Conservation (phyloP, 2,113 vertebrate genomes). For the Amphiprion percula region DNA sequence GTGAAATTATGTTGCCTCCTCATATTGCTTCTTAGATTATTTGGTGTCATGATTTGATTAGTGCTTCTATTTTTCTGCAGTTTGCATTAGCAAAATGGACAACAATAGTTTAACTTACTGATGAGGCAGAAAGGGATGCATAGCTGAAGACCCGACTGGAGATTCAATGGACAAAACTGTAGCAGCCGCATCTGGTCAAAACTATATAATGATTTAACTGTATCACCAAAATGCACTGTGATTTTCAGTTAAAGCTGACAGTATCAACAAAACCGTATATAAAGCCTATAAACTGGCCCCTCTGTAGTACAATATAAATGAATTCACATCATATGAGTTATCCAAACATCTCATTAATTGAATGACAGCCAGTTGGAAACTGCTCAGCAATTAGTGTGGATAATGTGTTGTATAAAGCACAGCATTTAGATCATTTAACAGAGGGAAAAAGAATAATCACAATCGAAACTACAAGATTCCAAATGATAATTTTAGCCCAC, state of each 20-base stretch:
- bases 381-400: not conserved
- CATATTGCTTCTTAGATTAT: not conserved
- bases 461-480: not conserved
- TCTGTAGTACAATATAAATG: not conserved
- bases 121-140: too few species aligned
- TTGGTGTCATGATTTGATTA: not conserved
- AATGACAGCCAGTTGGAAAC: slow-evolving; percentile 2
- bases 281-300: not conserved
- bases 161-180: too few species aligned
- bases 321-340: not conserved
- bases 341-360: not conserved
- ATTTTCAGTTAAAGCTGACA: not conserved
- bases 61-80: not conserved
- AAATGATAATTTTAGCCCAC: not conserved
- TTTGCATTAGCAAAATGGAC: not conserved
- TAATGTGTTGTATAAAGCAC: not conserved
- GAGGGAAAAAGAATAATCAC: not conserved
- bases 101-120: not conserved
- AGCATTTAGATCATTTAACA: not conserved
- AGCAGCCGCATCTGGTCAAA: not conserved
- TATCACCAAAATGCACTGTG: not conserved
- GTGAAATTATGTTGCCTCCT: not conserved
- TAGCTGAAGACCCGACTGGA: too few species aligned
- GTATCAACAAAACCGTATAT: not conserved
- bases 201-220: not conserved